These are phyloP conservation scores for Yoshiicerus persimilis DNA, from an alignment of 1,140 invertebrate genomes.

Conservation along the genomic window DNA sequence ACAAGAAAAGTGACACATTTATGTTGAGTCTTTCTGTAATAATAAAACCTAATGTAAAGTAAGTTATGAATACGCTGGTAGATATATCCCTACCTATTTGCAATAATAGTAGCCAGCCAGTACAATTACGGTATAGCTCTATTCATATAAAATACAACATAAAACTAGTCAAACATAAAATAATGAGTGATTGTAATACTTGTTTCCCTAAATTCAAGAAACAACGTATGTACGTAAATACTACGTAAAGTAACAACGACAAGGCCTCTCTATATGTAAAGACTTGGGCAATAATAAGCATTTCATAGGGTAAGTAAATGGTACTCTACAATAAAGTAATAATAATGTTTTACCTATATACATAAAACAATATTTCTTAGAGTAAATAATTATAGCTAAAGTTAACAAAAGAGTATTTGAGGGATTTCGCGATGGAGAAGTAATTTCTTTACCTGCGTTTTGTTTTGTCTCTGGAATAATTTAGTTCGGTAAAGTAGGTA, in stretches of 20 bases:
- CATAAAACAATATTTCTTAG: neutral
- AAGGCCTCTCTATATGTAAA: neutral
- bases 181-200: constrained; percentile 14
- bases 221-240: neutral
- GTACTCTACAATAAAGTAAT: neutral
- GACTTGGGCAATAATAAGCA: neutral
- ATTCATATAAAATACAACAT: neutral
- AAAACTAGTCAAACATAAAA: neutral
- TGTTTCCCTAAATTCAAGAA: neutral
- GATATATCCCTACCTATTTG: neutral
- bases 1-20: neutral
- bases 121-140: neutral
- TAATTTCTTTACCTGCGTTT: neutral
- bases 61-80: neutral
- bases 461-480: neutral
- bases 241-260: neutral
- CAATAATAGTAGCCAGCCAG: neutral
- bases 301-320: neutral
- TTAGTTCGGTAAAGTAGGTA: neutral
- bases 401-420: constrained; percentile 7
- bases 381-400: neutral
- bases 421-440: neutral
- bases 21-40: neutral
- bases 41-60: neutral
- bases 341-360: neutral